Evolutionary conservation across 2,113 vertebrate species (phyloP), one percentile per base, ranked within the genome.

Genomic region (Lasiurus borealis): DNA sequence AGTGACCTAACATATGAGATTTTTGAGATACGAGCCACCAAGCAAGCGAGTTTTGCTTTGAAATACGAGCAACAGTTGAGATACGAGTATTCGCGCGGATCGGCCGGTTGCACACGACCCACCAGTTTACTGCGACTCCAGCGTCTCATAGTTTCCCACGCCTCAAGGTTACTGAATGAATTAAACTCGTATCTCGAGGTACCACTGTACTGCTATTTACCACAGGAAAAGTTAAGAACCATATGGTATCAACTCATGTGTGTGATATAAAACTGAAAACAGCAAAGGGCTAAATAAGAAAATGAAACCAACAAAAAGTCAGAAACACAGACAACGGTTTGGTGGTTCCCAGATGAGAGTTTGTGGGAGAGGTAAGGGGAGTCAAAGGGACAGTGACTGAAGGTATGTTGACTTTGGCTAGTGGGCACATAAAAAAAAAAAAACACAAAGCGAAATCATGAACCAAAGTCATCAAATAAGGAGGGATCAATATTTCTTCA

Each of bases 291-390:
- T 46, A 31, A 76, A 11, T 29, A 31, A 31, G 27, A 31, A 75
- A 75, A 76, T 3, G 40, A 75, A 76, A 31, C 73, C 31, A 48
- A 18, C 73, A 18, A 19, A 48, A 76, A 48, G 8, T 76, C 15
- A 31, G 2, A 76, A 29, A 48, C 46, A 10, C 73, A 76, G 27
- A 48, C 44, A 29, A 75, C 3, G 46, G 44, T 29, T 31, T 2
- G 46, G 44, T 18, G 73, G 46, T 18, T 31, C 10, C 44, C 44
- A 76, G 72, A 46, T 14, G 44, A 50, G 15, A 4, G 73, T 4
- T 8, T 10, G 1, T 4, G 4, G 46, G 27, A 16, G 73, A 1
- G 6, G 15, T 31, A 11, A 15, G 31, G 27, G 14, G 4, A 16
- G 4, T 3, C 46, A 52, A n/a, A 52, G 21, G 18, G 21, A 52